A percentile compares a stretch with the other conserved stretches of the same genome.
Conservation (phyloP, 2,888 invertebrate genomes). For the Dryobota labecula region DNA sequence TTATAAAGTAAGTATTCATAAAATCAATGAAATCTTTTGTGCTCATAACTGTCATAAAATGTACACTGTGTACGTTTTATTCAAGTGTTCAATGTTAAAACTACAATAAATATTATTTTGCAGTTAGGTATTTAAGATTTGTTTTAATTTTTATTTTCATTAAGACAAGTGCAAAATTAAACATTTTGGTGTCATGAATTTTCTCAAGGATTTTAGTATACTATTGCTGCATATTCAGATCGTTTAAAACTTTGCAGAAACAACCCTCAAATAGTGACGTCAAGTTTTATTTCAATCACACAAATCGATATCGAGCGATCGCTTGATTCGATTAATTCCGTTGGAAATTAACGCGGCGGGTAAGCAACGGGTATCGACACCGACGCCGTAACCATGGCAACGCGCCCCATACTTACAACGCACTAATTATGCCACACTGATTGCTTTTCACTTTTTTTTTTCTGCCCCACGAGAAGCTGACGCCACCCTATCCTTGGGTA, state of each 20-base stretch:
- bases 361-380: slow-evolving; percentile 87
- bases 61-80: slow-evolving; percentile 23
- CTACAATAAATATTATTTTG: not conserved
- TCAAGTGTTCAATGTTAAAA: slow-evolving; percentile 18
- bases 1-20: slow-evolving; percentile 41
- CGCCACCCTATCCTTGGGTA: slow-evolving; percentile 86
- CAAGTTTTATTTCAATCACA: slow-evolving; percentile 76
- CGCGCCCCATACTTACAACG: slow-evolving; percentile 90
- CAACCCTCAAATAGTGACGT: slow-evolving; percentile 66
- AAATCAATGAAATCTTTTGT: slow-evolving; percentile 46
- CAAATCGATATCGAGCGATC: slow-evolving; percentile 83
- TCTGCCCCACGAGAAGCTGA: slow-evolving; percentile 88
- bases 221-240: not conserved
- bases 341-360: slow-evolving; percentile 88
- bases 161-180: too few relatives aligned
- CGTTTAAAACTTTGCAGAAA: slow-evolving; percentile 27
- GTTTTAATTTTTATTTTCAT: not conserved
- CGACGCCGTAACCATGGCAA: slow-evolving; percentile 86
- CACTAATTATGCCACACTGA: slow-evolving; percentile 91
- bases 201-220: not conserved
- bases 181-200: not conserved
- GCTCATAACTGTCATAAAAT: slow-evolving; percentile 34
- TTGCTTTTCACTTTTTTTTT: slow-evolving; percentile 90
- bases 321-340: slow-evolving; percentile 89
- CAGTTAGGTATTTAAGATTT: not conserved